Conservation (phyloP, 2,888 invertebrate species). For the Latrodectus hesperus region DNA sequence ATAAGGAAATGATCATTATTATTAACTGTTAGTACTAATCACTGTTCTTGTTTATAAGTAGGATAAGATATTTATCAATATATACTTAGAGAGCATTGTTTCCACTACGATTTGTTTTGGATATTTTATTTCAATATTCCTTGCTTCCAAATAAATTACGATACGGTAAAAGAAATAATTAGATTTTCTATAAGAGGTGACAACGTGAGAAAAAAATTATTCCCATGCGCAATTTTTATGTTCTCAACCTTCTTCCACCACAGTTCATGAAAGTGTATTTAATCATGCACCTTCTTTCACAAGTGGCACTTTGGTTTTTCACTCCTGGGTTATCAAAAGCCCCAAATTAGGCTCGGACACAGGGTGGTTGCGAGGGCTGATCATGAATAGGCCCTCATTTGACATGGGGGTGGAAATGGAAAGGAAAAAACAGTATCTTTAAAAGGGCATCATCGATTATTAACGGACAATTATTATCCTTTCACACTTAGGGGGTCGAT, state of each 20-base stretch:
- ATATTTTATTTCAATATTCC: too few relatives aligned
- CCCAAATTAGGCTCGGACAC: slow-evolving; percentile 49
- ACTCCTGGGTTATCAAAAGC: slow-evolving; percentile 24
- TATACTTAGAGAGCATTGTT: too few relatives aligned
- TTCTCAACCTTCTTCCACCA: slow-evolving; percentile 39
- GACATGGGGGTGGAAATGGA: slow-evolving; percentile 10
- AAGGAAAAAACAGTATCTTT: slow-evolving; percentile 55
- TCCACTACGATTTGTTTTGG: too few relatives aligned
- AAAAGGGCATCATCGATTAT: slow-evolving; percentile 66
- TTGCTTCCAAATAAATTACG: too few relatives aligned
- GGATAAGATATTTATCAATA: too few relatives aligned
- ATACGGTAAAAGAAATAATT: not conserved
- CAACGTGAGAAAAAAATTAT: slow-evolving; percentile 10
- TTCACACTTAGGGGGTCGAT: slow-evolving; percentile 35
- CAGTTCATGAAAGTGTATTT: slow-evolving; percentile 52
- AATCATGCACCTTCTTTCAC: slow-evolving; percentile 40
- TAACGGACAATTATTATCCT: slow-evolving; percentile 68
- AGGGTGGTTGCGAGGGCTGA: not conserved
- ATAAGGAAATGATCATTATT: too few relatives aligned
- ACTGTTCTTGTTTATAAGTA: too few relatives aligned
- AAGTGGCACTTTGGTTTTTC: slow-evolving; percentile 24
- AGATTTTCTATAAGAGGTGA: too few relatives aligned
- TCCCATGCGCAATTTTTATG: not conserved
- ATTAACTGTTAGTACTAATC: too few relatives aligned
- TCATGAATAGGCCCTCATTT: slow-evolving; percentile 53